Evolutionary conservation across 2,113 vertebrate species (phyloP).

Genomic region (Alosa alosa): DNA sequence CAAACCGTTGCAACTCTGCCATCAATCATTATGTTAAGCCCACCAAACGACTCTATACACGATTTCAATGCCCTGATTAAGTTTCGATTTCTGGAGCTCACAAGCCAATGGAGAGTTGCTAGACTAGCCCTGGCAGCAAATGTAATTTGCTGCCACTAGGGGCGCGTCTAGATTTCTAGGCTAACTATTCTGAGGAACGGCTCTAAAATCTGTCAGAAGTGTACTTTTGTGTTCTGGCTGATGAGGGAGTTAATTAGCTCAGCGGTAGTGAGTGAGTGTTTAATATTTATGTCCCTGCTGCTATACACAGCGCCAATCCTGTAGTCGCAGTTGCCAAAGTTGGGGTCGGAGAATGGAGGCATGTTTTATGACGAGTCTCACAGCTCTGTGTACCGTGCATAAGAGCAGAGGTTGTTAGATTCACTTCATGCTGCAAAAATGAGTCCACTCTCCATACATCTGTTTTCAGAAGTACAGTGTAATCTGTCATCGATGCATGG

Average conservation of each 20-base stretch:
- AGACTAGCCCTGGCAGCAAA: no score
- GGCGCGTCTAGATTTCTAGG: no score
- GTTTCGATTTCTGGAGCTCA: no score
- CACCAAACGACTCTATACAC: no score
- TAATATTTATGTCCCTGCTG: not conserved
- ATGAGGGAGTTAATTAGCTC: not conserved
- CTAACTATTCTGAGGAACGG: not conserved
- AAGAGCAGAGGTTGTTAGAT: not conserved
- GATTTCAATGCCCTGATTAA: no score
- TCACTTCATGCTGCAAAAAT: not conserved
- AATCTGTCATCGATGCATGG: no score
- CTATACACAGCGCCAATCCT: not conserved
- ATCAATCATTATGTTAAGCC: no score
- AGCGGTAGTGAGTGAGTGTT: not conserved
- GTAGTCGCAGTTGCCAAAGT: not conserved
- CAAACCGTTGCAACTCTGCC: no score
- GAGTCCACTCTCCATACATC: not conserved
- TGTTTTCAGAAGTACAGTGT: not conserved
- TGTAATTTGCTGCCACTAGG: no score
- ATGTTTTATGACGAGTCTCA: not conserved
- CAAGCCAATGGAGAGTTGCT: no score
- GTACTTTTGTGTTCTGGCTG: slow-evolving; percentile 5
- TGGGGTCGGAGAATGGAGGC: not conserved
- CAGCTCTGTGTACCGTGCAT: not conserved
- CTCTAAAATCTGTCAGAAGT: not conserved